Percentiles rank a stretch among this genome's conserved stretches.
These are phyloP conservation scores for Montipora capricornis DNA, from an alignment of 64 coral and sea anemone genomes.

Conservation along the genomic window DNA sequence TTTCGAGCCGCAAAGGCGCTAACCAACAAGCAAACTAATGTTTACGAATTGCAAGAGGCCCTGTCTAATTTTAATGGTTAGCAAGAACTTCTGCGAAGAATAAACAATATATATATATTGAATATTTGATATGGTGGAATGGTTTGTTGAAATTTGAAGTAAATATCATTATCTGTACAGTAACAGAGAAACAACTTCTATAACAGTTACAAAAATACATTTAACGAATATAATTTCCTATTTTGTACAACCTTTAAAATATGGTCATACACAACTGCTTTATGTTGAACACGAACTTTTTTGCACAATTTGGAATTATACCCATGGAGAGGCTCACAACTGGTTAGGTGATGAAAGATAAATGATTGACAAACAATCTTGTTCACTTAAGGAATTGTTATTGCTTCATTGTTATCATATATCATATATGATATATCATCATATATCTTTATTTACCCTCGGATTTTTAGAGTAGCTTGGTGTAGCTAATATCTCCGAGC, in stretches of 20 bases:
- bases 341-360: neutral
- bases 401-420: too few relatives aligned
- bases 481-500: too few relatives aligned
- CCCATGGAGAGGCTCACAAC: neutral
- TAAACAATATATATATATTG: too few relatives aligned
- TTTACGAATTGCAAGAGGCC: slow-evolving; percentile 68
- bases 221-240: neutral
- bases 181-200: too few relatives aligned
- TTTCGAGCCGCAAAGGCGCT: slow-evolving; percentile 41
- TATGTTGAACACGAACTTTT: neutral
- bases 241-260: neutral
- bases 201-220: neutral
- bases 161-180: too few relatives aligned
- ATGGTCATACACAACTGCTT: neutral
- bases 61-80: slow-evolving; percentile 46
- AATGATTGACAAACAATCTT: neutral
- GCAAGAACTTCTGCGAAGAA: slow-evolving; percentile 15
- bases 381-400: neutral
- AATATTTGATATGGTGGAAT: too few relatives aligned
- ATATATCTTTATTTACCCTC: too few relatives aligned
- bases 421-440: too few relatives aligned
- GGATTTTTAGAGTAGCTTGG: too few relatives aligned
- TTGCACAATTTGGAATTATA: neutral
- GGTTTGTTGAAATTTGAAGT: too few relatives aligned
- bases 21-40: slow-evolving; percentile 63